Evolutionary conservation across 1,140 invertebrate species (phyloP), one percentile per base, ranked within the genome.

Genomic region (Trichoplusia ni): DNA sequence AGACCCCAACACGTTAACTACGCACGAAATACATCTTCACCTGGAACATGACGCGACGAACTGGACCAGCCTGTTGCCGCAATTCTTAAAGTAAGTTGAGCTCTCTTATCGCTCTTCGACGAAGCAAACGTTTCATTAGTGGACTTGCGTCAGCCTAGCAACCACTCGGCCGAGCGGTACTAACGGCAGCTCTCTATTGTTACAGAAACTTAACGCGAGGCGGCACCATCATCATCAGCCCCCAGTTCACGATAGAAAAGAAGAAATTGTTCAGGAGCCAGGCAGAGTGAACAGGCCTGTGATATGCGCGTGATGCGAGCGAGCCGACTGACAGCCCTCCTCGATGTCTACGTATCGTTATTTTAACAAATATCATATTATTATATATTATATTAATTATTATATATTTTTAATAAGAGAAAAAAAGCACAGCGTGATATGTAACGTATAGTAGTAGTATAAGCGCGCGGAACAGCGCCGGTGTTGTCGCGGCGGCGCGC

Each of bases 11-110:
- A 95, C 95, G 6, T 94, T 97, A 27, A 94, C 96, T 16, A 98
- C 96, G 16, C 97, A 97, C 78, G 96, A 97, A 88, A 91, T 97
- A 62, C 95, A 95, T 83, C 90, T 97, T 23, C 97, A 96, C 11
- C 91, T 98, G 21, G 96, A 95, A 85, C 95, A 97, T 82, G 95
- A 95, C 75, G 92, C 93, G 27, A 94, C 94, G 61, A 94, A 95
- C 67, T 98, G 96, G 96, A 95, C 95, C 65, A 95, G 94, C 67
- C 90, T 96, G 69, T 91, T 97, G 85, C 96, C 95, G 77, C 95
- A 96, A 84, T 96, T 97, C 89, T 92, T 96, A 89, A 96, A 96
- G 95, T 96, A 87, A 94, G 95, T 94, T 73, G 4, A 60, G 18
- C 42, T 35, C 31, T n/a, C 3, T 38, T 31, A 8, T 18, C 29